These are phyloP conservation scores for Plestiodon gilberti DNA, from an alignment of 2,113 vertebrate species.

Conservation along the genomic window DNA sequence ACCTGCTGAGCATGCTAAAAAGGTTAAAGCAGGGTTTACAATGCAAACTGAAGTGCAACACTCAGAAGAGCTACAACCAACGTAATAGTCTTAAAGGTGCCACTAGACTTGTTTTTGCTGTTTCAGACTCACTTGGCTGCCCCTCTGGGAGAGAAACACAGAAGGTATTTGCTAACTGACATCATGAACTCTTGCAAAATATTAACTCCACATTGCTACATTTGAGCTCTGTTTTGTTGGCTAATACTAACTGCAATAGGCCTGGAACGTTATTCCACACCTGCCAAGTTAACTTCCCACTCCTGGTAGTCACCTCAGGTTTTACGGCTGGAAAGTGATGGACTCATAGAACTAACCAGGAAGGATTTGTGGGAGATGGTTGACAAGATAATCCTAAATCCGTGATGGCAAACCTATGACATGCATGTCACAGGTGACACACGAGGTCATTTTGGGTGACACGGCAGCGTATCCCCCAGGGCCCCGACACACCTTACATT, in stretches of 20 bases:
- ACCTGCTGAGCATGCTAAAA: neutral
- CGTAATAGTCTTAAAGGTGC: too few relatives aligned
- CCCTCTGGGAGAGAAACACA: neutral
- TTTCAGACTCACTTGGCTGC: too few relatives aligned
- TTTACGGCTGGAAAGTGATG: neutral
- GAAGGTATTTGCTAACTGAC: neutral
- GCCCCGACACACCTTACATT: too few relatives aligned
- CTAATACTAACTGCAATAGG: neutral
- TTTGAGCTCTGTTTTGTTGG: neutral
- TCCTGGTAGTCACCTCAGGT: neutral
- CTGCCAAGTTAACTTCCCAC: neutral
- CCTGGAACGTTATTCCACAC: neutral
- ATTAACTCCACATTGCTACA: neutral
- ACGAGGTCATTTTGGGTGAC: too few relatives aligned
- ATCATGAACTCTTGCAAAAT: constrained; percentile 13
- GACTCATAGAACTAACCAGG: neutral
- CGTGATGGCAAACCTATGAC: too few relatives aligned
- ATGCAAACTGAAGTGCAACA: constrained; percentile 19
- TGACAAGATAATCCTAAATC: neutral
- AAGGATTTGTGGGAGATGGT: too few relatives aligned
- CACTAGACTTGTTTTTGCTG: too few relatives aligned
- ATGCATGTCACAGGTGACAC: too few relatives aligned
- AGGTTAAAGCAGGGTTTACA: neutral
- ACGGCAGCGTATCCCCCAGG: too few relatives aligned
- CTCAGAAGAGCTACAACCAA: neutral